phyloP scores from a whole-genome alignment of 2,888 invertebrate species.

The Lithophane socia region DNA sequence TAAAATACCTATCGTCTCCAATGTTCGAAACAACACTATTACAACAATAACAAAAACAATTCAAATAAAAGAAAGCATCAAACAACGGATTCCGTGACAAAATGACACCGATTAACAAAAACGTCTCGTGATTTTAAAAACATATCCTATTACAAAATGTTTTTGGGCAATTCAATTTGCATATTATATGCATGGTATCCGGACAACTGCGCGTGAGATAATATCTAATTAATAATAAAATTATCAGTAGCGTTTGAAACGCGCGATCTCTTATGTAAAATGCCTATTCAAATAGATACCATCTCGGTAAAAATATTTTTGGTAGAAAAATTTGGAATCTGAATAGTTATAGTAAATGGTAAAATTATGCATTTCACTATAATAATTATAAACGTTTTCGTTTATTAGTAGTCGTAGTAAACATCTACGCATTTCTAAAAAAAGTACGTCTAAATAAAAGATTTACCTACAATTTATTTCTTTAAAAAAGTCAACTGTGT shows the following conservation, averaged over 20 bases:
- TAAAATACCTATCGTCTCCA: not conserved
- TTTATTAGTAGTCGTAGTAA: not conserved
- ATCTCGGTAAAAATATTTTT: slow-evolving; percentile 22
- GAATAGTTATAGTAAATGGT: slow-evolving; percentile 14
- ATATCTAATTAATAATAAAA: slow-evolving; percentile 45
- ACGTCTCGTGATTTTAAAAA: slow-evolving; percentile 12
- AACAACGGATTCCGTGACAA: slow-evolving; percentile 21
- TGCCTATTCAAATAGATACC: slow-evolving; percentile 24
- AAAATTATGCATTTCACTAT: slow-evolving; percentile 20
- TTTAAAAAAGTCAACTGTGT: not conserved
- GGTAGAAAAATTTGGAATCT: not conserved
- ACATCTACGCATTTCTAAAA: too few relatives aligned
- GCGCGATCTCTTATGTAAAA: slow-evolving; percentile 42
- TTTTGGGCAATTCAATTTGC: slow-evolving; percentile 41
- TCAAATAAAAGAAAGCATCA: slow-evolving; percentile 9
- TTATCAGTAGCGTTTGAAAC: slow-evolving; percentile 27
- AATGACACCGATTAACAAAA: slow-evolving; percentile 23
- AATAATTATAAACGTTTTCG: not conserved
- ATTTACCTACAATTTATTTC: too few relatives aligned
- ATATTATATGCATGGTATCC: slow-evolving; percentile 43
- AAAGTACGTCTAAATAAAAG: too few relatives aligned
- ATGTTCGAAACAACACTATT: slow-evolving; percentile 2
- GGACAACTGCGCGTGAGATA: slow-evolving; percentile 27
- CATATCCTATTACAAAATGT: slow-evolving; percentile 46
- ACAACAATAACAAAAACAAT: slow-evolving; percentile 12